These are phyloP conservation scores for Hoplias malabaricus DNA, from an alignment of 2,113 vertebrate species.

Conservation along the genomic window DNA sequence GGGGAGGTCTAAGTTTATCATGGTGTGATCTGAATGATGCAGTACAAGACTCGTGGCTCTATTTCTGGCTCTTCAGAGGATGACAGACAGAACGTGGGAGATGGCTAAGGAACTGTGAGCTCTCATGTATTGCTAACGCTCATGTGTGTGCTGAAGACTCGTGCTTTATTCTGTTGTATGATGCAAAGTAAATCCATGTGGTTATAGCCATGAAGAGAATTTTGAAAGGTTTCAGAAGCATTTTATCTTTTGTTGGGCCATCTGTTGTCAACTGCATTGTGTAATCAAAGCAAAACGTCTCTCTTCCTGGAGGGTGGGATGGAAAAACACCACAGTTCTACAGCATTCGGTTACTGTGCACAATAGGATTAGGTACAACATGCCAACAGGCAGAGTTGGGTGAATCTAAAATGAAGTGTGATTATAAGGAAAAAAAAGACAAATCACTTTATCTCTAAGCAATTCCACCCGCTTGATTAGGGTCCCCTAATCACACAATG, in stretches of 20 bases:
- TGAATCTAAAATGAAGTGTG: slow-evolving; percentile 8
- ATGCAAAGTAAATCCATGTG: neutral
- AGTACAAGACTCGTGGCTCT: slow-evolving; percentile 41
- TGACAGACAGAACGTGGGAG: slow-evolving; percentile 13
- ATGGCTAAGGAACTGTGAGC: neutral
- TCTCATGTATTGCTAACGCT: neutral
- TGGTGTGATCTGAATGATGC: slow-evolving; percentile 40
- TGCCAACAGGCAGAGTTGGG: neutral
- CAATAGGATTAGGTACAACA: neutral
- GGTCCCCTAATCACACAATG: too few species aligned
- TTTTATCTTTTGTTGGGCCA: neutral
- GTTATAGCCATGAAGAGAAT: neutral
- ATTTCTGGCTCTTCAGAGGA: slow-evolving; percentile 57
- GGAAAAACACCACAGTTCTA: neutral
- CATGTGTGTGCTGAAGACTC: neutral
- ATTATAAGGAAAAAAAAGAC: neutral
- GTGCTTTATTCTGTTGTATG: slow-evolving; percentile 1
- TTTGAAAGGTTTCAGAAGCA: neutral
- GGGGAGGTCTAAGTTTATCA: slow-evolving; percentile 43
- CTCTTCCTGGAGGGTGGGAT: neutral
- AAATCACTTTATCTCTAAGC: too few species aligned
- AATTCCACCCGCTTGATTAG: too few species aligned
- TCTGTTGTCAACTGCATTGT: neutral
- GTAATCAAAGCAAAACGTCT: neutral
- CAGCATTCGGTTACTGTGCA: neutral